Evolutionary conservation across 2,888 invertebrate genomes (phyloP), one percentile per base, ranked within the genome.

Genomic region (Aricia artaxerxes): DNA sequence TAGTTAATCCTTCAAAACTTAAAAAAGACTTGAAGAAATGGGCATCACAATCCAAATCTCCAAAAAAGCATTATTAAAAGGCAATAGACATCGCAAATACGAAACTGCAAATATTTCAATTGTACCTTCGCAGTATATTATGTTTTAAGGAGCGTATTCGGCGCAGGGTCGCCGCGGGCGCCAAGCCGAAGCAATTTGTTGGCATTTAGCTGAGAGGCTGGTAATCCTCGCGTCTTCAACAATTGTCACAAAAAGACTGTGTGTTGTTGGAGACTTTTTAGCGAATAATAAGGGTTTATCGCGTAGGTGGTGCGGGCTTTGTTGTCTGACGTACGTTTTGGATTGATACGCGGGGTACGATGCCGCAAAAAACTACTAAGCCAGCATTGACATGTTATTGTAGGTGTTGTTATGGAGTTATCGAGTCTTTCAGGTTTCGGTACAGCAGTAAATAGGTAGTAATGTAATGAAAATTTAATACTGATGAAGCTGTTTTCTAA

Each of bases 121-220:
- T 57, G 76, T 53, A 7, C 76, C n/a, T 44, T 75, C n/a, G 75
- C 75, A 61, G 61, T 44, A 24, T 60, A 53, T 73, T 38, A 40
- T 44, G 77, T 49, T 80, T 78, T 78, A 81, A 77, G 80, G 79
- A 79, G 78, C 80, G 81, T 83, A 82, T 83, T 88, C 82, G 83
- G 87, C 92, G 85, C 88, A 83, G 84, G 84, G 85, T 87, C 85
- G 90, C 93, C 89, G 85, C 86, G 85, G 91, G 92, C 92, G 89
- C 85, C 85, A 87, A 88, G 88, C 88, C 88, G 89, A 87, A 85
- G 85, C 94, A 91, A 93, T 94, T 93, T 90, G 91, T 90, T 89
- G 87, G 87, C 86, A 85, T 90, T 94, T 92, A 90, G 88, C 84
- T 85, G 85, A 84, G 84, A 86, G 83, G 7, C 73, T 31, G 81